These are phyloP conservation scores for Pteria penguin DNA, from an alignment of 2,888 invertebrate genomes.

Conservation along the genomic window DNA sequence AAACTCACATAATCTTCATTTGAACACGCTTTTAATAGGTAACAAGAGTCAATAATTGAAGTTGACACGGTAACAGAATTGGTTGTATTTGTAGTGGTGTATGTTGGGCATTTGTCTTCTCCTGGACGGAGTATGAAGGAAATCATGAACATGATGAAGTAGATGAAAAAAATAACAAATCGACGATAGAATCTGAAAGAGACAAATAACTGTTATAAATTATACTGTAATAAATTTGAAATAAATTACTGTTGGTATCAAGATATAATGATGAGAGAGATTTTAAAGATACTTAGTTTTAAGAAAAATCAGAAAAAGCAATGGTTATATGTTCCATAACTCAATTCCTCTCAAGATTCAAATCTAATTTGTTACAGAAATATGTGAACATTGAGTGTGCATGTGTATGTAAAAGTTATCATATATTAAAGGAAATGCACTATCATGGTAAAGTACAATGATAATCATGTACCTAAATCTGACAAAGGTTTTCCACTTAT, in stretches of 20 bases:
- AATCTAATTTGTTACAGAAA: no score
- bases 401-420: no score
- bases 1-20: slow-evolving; percentile 69
- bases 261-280: no score
- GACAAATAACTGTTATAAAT: not conserved
- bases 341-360: no score
- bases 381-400: no score
- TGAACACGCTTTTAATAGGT: slow-evolving; percentile 71
- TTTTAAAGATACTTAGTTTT: no score
- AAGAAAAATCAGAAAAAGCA: no score
- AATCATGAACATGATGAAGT: slow-evolving; percentile 92
- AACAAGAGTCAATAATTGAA: slow-evolving; percentile 72
- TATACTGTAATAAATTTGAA: not conserved
- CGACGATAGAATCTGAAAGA: slow-evolving; percentile 91
- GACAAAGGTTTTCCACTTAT: slow-evolving; percentile 99
- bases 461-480: slow-evolving; percentile 77
- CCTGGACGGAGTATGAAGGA: slow-evolving; percentile 93
- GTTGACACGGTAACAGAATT: slow-evolving; percentile 39
- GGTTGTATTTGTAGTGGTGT: slow-evolving; percentile 52
- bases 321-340: no score
- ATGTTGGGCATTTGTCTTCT: slow-evolving; percentile 62
- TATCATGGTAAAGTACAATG: no score
- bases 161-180: slow-evolving; percentile 93
- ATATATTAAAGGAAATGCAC: no score
- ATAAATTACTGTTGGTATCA: no score